Base-by-base conservation (phyloP, 2,797 vertebrate species). In the Leucoraja ocellata region DNA sequence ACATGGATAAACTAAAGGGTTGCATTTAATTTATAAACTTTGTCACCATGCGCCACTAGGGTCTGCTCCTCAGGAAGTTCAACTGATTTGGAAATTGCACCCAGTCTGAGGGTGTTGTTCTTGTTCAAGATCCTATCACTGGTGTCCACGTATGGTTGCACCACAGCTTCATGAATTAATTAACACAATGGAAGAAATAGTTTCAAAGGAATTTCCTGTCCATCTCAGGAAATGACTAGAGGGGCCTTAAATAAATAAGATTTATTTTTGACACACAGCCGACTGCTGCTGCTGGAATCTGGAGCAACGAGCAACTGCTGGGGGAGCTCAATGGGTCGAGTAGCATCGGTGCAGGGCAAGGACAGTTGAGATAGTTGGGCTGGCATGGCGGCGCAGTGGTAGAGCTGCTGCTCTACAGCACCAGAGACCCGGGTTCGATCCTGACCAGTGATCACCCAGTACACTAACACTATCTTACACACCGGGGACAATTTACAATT, bases 141-240 rank as follows among this genome's bases (percentile, higher is more conserved):
- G 46, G 8, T 54, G 23, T 81, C 54, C n/a, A 76, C 21, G 39
- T 81, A 46, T 83, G 80, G 23, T 54, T 83, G 39, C 80, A 83
- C 46, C 46, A 80, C n/a, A 80, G 36, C 14, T 39, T 80, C 14
- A 36, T 80, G 4, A 32, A 46, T 32, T 80, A 80, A 14, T 80
- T 39, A 54, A 84, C 10, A 84, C 54, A 84, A 84, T 61, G 46
- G 46, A 84, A 61, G 46, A 84, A 84, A 84, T 84, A 84, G 81
- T 84, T 84, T 39, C 81, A 84, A 61, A 23, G 58, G 81, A 84
- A 84, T 54, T 84, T 84, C 58, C 23, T 84, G 81, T 84, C 81
- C 58, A 84, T 54, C 81, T 21, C 81, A 84, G 81, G 81, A 84
- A 84, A 54, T 84, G 81, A 58, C 58, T 84, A 21, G 58, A 84